Conservation (phyloP, 2,888 invertebrate species). For the Tyria jacobaeae region DNA sequence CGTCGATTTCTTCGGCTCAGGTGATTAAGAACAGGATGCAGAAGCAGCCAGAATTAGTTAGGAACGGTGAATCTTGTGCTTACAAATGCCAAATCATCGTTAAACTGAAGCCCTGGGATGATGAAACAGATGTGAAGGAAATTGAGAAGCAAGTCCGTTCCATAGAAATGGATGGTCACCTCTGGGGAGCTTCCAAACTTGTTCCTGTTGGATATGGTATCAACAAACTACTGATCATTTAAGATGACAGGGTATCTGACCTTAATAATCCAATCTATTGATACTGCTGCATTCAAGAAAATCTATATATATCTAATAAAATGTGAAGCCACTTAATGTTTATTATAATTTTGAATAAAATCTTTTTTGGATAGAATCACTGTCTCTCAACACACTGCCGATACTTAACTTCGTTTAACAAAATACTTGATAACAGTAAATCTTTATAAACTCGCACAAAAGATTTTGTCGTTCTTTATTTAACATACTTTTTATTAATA, state of each 20-base stretch:
- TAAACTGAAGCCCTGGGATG: slow-evolving; percentile 99
- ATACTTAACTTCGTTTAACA: no score
- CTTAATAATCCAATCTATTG: slow-evolving; percentile 97
- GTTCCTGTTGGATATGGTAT: slow-evolving; percentile 98
- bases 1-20: slow-evolving; percentile 96
- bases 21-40: slow-evolving; percentile 94
- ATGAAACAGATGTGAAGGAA: slow-evolving; percentile 93
- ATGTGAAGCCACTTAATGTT: slow-evolving; percentile 59
- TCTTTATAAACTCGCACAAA: no score
- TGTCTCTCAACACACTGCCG: no score
- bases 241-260: slow-evolving; percentile 98
- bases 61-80: slow-evolving; percentile 95
- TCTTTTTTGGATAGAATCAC: no score
- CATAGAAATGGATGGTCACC: slow-evolving; percentile 95
- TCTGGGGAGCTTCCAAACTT: slow-evolving; percentile 98
- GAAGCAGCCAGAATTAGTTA: slow-evolving; percentile 94
- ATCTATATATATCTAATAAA: no score
- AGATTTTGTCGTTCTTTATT: no score
- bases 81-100: slow-evolving; percentile 98
- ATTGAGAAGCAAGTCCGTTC: slow-evolving; percentile 94
- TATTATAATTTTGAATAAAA: slow-evolving; percentile 70
- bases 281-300: slow-evolving; percentile 99
- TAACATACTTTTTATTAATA: no score
- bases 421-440: no score
- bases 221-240: slow-evolving; percentile 97